Evolutionary conservation across 2,888 invertebrate genomes (phyloP).

Genomic region (Elegia similella): DNA sequence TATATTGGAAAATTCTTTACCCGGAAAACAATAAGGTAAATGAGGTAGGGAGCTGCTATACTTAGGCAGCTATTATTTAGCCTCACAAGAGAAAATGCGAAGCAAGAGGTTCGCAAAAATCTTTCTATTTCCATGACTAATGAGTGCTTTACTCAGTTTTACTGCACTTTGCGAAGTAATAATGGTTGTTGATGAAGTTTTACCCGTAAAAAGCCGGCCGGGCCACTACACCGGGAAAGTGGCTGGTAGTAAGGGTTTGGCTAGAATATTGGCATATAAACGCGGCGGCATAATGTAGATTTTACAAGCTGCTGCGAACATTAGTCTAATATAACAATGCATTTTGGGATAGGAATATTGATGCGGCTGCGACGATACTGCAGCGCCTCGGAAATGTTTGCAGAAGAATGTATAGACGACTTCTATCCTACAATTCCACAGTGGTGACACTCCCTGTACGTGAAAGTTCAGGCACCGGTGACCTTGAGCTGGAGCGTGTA

Average conservation of each 20-base stretch:
- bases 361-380: too few species aligned
- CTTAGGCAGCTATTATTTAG: not conserved
- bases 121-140: conserved; percentile 45
- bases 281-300: too few species aligned
- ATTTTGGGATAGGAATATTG: too few species aligned
- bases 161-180: conserved; percentile 62
- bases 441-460: too few species aligned
- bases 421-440: too few species aligned
- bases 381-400: too few species aligned
- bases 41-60: not conserved
- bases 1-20: not conserved
- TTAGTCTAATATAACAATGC: too few species aligned
- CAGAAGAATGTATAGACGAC: too few species aligned
- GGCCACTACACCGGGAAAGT: conserved; percentile 22
- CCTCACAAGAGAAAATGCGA: not conserved
- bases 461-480: too few species aligned
- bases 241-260: conserved; percentile 23
- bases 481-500: too few species aligned
- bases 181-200: conserved; percentile 61
- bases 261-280: too few species aligned
- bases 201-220: conserved; percentile 40
- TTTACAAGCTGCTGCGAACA: too few species aligned
- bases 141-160: conserved; percentile 53
- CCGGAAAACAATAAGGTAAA: not conserved
- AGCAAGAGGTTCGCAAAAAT: conserved; percentile 31